These are phyloP conservation scores for Arctopsyche grandis DNA, from an alignment of 1,140 invertebrate species.

Conservation along the genomic window DNA sequence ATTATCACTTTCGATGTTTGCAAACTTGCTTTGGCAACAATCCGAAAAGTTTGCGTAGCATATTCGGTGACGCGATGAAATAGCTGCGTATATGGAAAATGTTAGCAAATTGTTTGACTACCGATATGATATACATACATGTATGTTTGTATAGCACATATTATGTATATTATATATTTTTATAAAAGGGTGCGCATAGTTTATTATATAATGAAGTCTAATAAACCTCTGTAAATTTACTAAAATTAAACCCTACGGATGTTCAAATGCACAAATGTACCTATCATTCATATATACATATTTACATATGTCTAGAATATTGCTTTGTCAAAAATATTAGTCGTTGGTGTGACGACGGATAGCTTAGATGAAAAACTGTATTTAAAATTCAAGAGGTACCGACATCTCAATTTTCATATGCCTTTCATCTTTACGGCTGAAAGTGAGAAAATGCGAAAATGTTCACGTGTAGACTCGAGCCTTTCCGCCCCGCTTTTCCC, in stretches of 20 bases:
- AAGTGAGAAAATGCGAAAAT: slow-evolving; percentile 10
- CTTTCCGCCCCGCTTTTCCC: background rate
- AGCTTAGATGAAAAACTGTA: slow-evolving; percentile 1
- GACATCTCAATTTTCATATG: background rate
- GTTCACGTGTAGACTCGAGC: background rate
- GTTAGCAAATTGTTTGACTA: slow-evolving; percentile 17
- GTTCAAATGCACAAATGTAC: too few species aligned
- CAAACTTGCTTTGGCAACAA: background rate
- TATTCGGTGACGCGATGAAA: slow-evolving; percentile 1
- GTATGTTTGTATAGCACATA: background rate
- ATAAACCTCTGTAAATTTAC: too few species aligned
- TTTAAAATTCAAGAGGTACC: slow-evolving; percentile 32
- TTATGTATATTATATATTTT: too few species aligned
- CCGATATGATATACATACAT: background rate
- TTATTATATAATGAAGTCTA: too few species aligned
- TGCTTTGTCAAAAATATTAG: background rate
- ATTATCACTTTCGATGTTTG: slow-evolving; percentile 9
- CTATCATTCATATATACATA: too few species aligned
- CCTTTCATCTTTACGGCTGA: slow-evolving; percentile 18
- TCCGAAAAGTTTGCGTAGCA: slow-evolving; percentile 10
- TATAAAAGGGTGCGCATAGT: background rate
- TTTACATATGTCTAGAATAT: too few species aligned
- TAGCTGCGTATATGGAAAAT: background rate
- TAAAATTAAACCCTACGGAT: too few species aligned
- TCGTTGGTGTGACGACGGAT: background rate